Conservation (phyloP, 2,113 vertebrate genomes). For the Syngnathoides biaculeatus region DNA sequence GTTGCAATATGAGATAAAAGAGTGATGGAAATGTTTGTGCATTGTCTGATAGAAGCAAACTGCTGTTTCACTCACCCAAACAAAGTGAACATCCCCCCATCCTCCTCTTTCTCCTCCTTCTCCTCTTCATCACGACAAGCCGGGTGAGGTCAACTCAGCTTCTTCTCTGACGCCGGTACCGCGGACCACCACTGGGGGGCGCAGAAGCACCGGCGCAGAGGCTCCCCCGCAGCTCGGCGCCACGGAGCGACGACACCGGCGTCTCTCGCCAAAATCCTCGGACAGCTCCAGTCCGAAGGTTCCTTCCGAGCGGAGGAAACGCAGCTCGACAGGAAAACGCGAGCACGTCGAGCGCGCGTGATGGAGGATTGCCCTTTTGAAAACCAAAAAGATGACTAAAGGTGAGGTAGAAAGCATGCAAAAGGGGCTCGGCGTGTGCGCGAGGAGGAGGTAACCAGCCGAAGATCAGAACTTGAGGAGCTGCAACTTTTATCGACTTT, state of each 20-base stretch:
- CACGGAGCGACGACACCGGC: conserved; percentile 11
- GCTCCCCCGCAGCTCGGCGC: neutral
- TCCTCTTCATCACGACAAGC: neutral
- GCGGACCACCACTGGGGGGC: conserved; percentile 44
- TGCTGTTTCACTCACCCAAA: neutral
- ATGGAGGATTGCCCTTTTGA: conserved; percentile 15
- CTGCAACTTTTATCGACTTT: conserved; percentile 73
- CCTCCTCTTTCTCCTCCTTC: neutral
- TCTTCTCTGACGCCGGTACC: neutral
- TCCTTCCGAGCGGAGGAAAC: conserved; percentile 44
- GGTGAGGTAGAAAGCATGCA: neutral
- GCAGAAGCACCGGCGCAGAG: conserved; percentile 36
- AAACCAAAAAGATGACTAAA: conserved; percentile 31
- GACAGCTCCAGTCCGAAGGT: conserved; percentile 50
- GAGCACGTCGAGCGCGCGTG: conserved; percentile 11
- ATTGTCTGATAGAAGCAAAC: neutral
- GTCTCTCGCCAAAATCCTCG: conserved; percentile 29
- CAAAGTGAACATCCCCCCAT: conserved; percentile 1
- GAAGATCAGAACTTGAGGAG: conserved; percentile 61
- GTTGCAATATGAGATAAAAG: neutral
- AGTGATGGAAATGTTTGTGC: neutral
- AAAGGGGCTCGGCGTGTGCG: conserved; percentile 3
- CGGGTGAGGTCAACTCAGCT: conserved; percentile 6
- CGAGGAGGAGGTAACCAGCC: conserved; percentile 35
- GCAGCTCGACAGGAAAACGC: conserved; percentile 27